Evolutionary conservation across 2,113 vertebrate species (phyloP), one percentile per base, ranked within the genome.

Genomic region (Myiagra hebetior): DNA sequence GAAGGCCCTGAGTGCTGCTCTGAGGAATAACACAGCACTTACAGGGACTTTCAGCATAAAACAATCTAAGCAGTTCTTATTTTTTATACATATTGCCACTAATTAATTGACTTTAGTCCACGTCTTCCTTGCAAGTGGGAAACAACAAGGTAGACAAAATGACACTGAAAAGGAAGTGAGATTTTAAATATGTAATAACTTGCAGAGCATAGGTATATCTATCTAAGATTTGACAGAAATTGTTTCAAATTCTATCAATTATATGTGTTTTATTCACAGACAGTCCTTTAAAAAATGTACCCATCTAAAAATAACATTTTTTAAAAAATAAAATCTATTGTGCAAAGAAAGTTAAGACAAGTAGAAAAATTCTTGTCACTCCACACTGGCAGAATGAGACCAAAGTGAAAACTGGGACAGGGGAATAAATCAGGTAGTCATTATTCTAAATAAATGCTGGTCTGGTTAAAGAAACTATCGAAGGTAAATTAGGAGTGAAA

Each of bases 321-420:
- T 7, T 1, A 76, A 76, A 85, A 89, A 91, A 56, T 47, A 74
- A 79, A 77, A 53, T 49, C 88, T 84, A 91, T 86, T 95, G 95
- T 90, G 91, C 91, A 89, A 89, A 62, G 59, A 80, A 83, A 70
- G 47, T 72, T 85, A 86, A 79, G 85, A 85, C 70, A 96, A 88
- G 79, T 21, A 90, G 63, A 86, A 95, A 94, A 84, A 92, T 72
- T 94, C 76, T 35, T 93, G 68, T 93, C 90, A 86, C 35, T 95
- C 55, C 68, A 78, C 47, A 80, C 44, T 94, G 95, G 83, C 96
- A 93, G 93, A 97, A 97, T 92, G 83, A 92, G 96, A 96, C 64
- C 85, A 60, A 86, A 91, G 55, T 81, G 76, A 95, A 93, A 96
- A 97, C 64, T 95, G 85, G 95, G 82, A 78, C 92, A 92, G 37